Evolutionary conservation across 2,888 invertebrate species (phyloP).

Genomic region (Drosophila koepferae): DNA sequence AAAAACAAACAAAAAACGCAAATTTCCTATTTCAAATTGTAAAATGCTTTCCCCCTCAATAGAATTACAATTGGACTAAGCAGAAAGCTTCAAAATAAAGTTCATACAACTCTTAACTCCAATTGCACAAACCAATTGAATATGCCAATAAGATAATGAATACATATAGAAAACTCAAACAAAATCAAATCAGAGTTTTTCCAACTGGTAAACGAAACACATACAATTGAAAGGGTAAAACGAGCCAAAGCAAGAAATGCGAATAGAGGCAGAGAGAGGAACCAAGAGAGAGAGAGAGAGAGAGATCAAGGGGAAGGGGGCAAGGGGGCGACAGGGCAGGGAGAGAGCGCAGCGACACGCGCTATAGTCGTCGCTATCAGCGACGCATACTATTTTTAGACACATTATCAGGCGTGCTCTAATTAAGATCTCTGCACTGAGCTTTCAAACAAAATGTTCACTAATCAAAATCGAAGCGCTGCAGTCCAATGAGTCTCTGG

Average conservation of each 20-base stretch:
- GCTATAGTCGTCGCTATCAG: conserved; percentile 66
- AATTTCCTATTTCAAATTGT: no score
- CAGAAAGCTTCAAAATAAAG: no score
- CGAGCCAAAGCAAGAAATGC: conserved; percentile 26
- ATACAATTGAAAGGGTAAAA: background rate
- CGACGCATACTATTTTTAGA: conserved; percentile 65
- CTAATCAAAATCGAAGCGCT: conserved; percentile 55
- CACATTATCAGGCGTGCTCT: conserved; percentile 74
- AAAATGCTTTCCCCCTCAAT: no score
- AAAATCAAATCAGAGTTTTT: background rate
- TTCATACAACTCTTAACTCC: no score
- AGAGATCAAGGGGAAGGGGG: no score
- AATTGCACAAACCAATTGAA: background rate
- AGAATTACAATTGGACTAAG: no score
- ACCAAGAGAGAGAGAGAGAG: background rate
- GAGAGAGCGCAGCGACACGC: conserved; percentile 47
- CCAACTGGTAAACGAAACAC: background rate
- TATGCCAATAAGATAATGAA: background rate
- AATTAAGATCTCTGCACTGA: conserved; percentile 75
- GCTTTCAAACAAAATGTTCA: conserved; percentile 56
- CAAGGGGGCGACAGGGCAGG: background rate
- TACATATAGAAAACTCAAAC: background rate
- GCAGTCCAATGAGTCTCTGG: conserved; percentile 10
- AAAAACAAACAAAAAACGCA: no score
- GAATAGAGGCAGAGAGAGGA: conserved; percentile 16